Evolutionary conservation across 1,140 invertebrate species (phyloP), one percentile per base, ranked within the genome.

Genomic region (Drosophila pectinifera): DNA sequence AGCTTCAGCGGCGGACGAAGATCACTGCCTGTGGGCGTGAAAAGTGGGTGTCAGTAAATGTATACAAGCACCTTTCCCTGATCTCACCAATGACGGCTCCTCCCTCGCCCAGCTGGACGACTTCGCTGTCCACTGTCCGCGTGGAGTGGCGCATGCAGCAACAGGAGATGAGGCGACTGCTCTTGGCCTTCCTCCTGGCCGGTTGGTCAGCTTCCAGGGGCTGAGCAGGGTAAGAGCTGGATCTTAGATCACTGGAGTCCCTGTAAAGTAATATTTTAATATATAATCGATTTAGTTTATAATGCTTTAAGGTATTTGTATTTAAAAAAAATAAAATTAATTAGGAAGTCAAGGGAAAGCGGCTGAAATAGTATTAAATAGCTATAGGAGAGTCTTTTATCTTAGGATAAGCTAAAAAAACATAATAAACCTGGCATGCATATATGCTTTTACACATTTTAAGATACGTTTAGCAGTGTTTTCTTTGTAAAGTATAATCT

Each of bases 131-230:
- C 22, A 59, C 13, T 14, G 74, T 77, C 20, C 42, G 34, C 18
- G 58, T 72, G 31, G 75, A 78, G 48, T 78, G 76, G 8, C 74
- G 67, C 58, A 49, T 58, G 31, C 76, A 78, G 48, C 76, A 78
- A 34, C 76, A 78, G 48, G 76, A 78, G 22, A 62, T 69, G 1
- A 62, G 6, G 39, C 42, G 64, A 45, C 48, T 58, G 38, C 73
- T 77, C 13, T 65, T 73, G 58, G 36, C 54, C 43, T 48, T 57
- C 46, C 79, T 70, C 11, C 56, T 61, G 48, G 48, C 67, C 16
- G 22, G 13, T 24, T 43, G 43, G 8, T 67, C 36, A 41, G 16
- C 45, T 48, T 54, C 26, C 14, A 16, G 3, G n/a, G 64, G 18
- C 10, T 39, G 42, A 5, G 20, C 10, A 18, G 16, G 5, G 18